These are phyloP conservation scores for Endomychus coccineus DNA, from an alignment of 2,888 invertebrate species.

Conservation along the genomic window DNA sequence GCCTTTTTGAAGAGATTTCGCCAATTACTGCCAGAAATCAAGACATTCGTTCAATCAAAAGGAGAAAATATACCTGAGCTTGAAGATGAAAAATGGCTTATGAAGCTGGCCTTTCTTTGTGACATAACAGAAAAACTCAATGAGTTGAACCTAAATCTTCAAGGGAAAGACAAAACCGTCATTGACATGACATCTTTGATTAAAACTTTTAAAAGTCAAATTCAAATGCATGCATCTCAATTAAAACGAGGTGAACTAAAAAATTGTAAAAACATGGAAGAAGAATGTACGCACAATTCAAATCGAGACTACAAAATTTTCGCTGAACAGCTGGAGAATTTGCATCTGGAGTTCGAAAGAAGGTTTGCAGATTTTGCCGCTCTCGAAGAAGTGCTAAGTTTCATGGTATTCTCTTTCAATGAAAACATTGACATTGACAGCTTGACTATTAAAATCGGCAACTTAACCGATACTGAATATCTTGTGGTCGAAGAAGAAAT, in stretches of 20 bases:
- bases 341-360: too few relatives aligned
- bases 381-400: too few relatives aligned
- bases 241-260: constrained; percentile 6
- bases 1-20: neutral
- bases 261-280: neutral
- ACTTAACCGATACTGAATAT: too few relatives aligned
- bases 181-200: constrained; percentile 7
- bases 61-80: constrained; percentile 5
- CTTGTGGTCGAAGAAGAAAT: constrained; percentile 4
- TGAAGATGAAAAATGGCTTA: constrained; percentile 10
- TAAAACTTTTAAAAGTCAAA: constrained; percentile 6
- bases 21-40: constrained; percentile 8
- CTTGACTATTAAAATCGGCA: too few relatives aligned
- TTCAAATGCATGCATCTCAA: neutral
- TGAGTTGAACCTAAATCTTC: constrained; percentile 10
- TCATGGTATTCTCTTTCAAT: too few relatives aligned
- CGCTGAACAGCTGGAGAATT: too few relatives aligned
- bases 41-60: constrained; percentile 5
- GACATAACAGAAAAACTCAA: constrained; percentile 11
- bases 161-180: constrained; percentile 10
- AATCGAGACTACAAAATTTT: too few relatives aligned
- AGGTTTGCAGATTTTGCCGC: too few relatives aligned
- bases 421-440: too few relatives aligned
- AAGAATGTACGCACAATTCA: too few relatives aligned
- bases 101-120: constrained; percentile 7